These are phyloP conservation scores for Urechis unicinctus DNA, from an alignment of 2,888 invertebrate species.

Conservation along the genomic window DNA sequence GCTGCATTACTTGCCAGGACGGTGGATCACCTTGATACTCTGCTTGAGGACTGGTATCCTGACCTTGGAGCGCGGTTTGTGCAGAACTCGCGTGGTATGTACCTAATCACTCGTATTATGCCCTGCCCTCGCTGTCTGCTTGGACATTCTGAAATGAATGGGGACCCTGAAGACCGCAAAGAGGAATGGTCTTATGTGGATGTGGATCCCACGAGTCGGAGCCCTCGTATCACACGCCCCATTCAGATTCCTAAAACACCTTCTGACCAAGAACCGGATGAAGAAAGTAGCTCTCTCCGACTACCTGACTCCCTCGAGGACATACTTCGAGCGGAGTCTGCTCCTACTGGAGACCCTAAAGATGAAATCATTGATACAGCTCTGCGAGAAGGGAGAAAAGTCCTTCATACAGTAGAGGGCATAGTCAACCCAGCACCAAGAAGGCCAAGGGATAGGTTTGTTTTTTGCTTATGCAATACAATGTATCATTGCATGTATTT, in stretches of 20 bases:
- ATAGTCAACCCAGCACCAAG: too few relatives aligned
- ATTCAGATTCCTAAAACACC: conserved; percentile 10
- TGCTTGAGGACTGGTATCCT: conserved; percentile 98
- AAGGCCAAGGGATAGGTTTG: too few relatives aligned
- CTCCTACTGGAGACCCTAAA: neutral
- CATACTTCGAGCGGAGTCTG: neutral
- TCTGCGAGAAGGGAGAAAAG: neutral
- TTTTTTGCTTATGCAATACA: too few relatives aligned
- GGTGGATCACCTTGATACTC: conserved; percentile 90
- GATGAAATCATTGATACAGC: neutral
- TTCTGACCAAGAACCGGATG: too few relatives aligned
- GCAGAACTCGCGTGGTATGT: conserved; percentile 92
- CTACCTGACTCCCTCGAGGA: neutral
- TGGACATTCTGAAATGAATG: conserved; percentile 11
- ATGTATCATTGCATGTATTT: too few relatives aligned
- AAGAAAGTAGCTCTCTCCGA: neutral
- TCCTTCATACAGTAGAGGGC: neutral
- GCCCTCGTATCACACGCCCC: conserved; percentile 6
- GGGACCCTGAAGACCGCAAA: neutral
- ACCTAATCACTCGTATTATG: conserved; percentile 85
- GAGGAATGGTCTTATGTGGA: conserved; percentile 15
- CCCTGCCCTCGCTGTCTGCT: conserved; percentile 84
- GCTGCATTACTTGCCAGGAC: conserved; percentile 42
- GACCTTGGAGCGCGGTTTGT: conserved; percentile 90
- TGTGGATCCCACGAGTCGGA: neutral